Conservation (phyloP, 2,888 invertebrate genomes). For the Crocallis elinguaria region DNA sequence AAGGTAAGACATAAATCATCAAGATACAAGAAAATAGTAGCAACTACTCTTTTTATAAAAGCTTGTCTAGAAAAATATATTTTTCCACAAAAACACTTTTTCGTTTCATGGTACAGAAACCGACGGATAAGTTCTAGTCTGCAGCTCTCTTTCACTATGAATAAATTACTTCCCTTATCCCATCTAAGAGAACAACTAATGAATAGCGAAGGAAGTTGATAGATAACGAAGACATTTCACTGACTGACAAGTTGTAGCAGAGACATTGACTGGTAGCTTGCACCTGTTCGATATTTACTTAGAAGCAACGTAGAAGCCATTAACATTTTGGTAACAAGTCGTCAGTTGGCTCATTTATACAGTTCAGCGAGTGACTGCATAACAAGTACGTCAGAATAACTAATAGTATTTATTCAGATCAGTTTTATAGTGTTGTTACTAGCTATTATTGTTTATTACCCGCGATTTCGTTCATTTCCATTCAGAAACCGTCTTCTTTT, state of each 20-base stretch:
- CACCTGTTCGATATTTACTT: conserved; percentile 10
- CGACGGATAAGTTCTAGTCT: background rate
- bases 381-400: no score
- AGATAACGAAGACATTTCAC: conserved; percentile 13
- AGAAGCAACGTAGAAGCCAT: no score
- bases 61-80: no score
- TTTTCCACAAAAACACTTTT: no score
- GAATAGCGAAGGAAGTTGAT: conserved; percentile 7
- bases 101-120: background rate
- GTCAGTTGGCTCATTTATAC: background rate
- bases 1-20: no score
- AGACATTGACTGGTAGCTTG: conserved; percentile 1
- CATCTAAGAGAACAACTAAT: background rate
- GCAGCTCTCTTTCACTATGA: background rate
- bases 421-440: no score
- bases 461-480: no score
- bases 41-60: no score
- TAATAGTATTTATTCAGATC: no score
- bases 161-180: conserved; percentile 16
- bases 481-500: no score
- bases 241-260: conserved; percentile 6
- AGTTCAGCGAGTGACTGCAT: background rate
- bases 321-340: conserved; percentile 6
- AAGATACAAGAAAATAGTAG: no score
- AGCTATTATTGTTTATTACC: no score